Base-by-base conservation (phyloP, 2,888 invertebrate species). In the Tetheella fluctuosa region DNA sequence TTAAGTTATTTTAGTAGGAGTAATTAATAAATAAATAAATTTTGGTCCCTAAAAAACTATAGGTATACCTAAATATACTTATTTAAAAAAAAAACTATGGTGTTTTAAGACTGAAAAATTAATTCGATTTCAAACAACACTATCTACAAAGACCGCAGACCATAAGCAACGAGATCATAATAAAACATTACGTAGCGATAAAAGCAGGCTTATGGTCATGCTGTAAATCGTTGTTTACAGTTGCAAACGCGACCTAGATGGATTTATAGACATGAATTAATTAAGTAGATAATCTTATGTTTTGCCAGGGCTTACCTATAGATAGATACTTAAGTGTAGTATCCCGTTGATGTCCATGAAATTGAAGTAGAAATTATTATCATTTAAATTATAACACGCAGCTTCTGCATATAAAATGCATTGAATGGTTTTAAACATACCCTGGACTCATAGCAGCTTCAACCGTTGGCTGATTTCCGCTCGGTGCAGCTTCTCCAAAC, bases 181-280 rank as follows among this genome's bases (percentile, higher is more conserved):
- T 61, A 52, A 61, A 58, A 54, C 34, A 30, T 15, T 23, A 48
- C 7, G 48, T 20, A 48, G 5, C 48, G 20, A 48, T 48, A 48
- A 48, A 48, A 48, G 48, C 20, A 48, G 48, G 48, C 48, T 48
- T 20, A 48, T 48, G 48, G 20, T 20, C 48, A 20, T 48, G 48
- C 20, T 20, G 48, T 48, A 48, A 48, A 48, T 52, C 54, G 54
- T 53, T 48, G 42, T 48, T 37, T 56, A 54, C 59, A 56, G 48
- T 53, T 60, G 55, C 53, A 58, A 58, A 42, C 55, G 58, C 57
- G 57, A 58, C 54, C 54, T 39, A 59, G 57, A 59, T 63, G 55
- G 56, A 60, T 63, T 63, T 63, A 60, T 63, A 60, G 39, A 30
- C 23, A 52, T 17, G 48, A 55, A 63, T 58, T 58, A 58, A 63